Conservation (phyloP, 2,888 invertebrate genomes). For the Metallyticus violacea region DNA sequence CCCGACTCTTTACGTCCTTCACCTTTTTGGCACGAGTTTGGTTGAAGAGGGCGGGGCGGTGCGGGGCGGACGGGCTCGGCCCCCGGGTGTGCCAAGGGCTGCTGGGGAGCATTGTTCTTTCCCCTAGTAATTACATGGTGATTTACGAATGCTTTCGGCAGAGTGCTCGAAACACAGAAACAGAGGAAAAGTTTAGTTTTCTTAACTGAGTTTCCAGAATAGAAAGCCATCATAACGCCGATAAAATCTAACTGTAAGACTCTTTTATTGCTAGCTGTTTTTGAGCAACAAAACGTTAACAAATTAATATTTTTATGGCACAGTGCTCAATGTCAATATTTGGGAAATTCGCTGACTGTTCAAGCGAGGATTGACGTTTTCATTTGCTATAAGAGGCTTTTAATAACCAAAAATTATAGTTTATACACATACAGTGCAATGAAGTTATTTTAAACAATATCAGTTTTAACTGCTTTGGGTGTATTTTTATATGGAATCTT, state of each 20-base stretch:
- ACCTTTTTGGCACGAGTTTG: conserved; percentile 11
- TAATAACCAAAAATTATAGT: too few species aligned
- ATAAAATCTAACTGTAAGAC: neutral
- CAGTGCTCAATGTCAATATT: neutral
- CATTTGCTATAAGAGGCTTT: too few species aligned
- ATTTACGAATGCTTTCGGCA: neutral
- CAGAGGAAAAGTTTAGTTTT: neutral
- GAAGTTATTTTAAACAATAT: too few species aligned
- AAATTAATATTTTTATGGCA: neutral
- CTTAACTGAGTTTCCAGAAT: neutral
- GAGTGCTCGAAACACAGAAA: neutral
- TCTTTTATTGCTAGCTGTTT: neutral
- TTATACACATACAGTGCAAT: too few species aligned
- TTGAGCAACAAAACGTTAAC: neutral
- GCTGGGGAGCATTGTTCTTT: neutral
- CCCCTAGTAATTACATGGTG: neutral
- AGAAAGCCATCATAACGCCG: neutral
- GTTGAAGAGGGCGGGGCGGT: neutral
- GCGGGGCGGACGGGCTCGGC: too few species aligned
- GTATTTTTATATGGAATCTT: too few species aligned
- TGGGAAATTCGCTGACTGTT: too few species aligned
- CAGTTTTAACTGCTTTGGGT: too few species aligned
- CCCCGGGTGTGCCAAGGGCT: neutral
- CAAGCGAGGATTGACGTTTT: too few species aligned
- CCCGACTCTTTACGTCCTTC: neutral